Evolutionary conservation across 2,888 invertebrate genomes (phyloP).

Genomic region (Bugula neritina): DNA sequence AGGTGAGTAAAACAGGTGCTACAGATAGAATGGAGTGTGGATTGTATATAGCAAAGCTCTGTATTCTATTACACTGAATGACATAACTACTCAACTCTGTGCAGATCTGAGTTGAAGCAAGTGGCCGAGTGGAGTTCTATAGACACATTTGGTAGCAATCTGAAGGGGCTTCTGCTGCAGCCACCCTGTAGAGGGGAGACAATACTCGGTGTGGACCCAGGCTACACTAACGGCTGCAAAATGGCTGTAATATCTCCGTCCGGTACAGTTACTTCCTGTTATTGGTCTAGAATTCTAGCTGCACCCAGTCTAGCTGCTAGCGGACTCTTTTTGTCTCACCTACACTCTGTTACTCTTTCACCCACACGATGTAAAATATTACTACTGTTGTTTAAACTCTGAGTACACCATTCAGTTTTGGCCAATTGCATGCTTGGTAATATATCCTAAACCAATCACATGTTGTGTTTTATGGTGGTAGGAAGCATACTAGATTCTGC

Average conservation of each 20-base stretch:
- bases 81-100: too few species aligned
- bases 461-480: too few species aligned
- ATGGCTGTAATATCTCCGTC: constrained; percentile 64
- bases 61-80: too few species aligned
- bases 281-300: not conserved
- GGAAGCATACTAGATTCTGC: not conserved
- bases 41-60: too few species aligned
- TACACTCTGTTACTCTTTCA: not conserved
- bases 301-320: not conserved
- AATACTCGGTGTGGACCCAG: constrained; percentile 83
- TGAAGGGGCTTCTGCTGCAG: constrained; percentile 73
- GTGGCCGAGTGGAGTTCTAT: constrained; percentile 75
- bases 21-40: too few species aligned
- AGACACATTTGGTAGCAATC: constrained; percentile 75
- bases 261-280: constrained; percentile 37
- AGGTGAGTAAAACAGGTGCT: constrained; percentile 38
- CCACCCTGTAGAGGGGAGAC: constrained; percentile 70
- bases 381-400: too few species aligned
- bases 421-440: too few species aligned
- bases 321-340: not conserved
- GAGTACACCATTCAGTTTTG: too few species aligned
- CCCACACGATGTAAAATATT: too few species aligned
- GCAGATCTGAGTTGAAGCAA: constrained; percentile 67
- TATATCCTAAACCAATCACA: too few species aligned
- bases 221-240: constrained; percentile 83